phyloP scores from a whole-genome alignment of 1,140 invertebrate species.

The Pogonognathellus flavescens region DNA sequence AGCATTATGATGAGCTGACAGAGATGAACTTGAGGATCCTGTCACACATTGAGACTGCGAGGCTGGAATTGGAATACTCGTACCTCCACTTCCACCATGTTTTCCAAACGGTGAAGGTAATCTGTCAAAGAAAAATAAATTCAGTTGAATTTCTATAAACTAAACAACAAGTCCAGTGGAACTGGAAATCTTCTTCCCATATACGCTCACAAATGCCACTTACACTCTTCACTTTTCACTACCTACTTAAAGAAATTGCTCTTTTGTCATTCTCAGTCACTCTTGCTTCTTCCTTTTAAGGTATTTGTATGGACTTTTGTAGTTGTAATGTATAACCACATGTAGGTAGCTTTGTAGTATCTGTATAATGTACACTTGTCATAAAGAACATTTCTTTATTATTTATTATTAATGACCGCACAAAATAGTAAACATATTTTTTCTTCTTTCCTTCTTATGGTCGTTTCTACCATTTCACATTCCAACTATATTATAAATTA shows the following conservation, averaged over 20 bases:
- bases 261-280: neutral
- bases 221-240: neutral
- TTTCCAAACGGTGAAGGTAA: conserved; percentile 52
- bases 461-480: no score
- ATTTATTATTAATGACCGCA: no score
- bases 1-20: conserved; percentile 44
- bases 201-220: neutral
- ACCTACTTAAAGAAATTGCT: conserved; percentile 16
- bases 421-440: no score
- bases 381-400: no score
- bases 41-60: conserved; percentile 37
- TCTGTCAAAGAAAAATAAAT: conserved; percentile 50
- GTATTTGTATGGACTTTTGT: no score
- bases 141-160: neutral
- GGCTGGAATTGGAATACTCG: conserved; percentile 51
- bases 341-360: no score
- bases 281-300: neutral
- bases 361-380: no score
- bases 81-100: conserved; percentile 29
- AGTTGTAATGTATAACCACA: no score
- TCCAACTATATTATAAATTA: no score
- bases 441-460: no score
- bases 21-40: conserved; percentile 30
- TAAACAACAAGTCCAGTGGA: conserved; percentile 6
- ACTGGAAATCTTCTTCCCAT: neutral